These are phyloP conservation scores for Peromyscus polionotus DNA, from an alignment of 2,113 vertebrate genomes.

Conservation along the genomic window DNA sequence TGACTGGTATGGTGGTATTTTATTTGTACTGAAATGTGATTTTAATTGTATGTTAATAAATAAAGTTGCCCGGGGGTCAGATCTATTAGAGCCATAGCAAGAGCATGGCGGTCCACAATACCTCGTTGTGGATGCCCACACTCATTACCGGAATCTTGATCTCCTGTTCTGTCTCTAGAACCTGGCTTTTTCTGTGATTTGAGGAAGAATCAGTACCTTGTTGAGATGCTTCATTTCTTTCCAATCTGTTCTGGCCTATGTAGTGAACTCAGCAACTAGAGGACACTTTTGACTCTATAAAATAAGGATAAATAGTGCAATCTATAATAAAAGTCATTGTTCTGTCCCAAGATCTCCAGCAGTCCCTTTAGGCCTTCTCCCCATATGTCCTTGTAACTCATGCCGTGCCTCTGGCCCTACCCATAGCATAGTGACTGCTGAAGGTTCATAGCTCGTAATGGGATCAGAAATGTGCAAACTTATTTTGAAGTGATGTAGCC, in stretches of 20 bases:
- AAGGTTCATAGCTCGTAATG: not conserved
- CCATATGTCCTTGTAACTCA: not conserved
- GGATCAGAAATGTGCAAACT: not conserved
- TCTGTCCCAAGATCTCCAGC: not conserved
- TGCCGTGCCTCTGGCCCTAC: not conserved
- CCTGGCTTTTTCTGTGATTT: not conserved
- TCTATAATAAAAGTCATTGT: not conserved
- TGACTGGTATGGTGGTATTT: too few species aligned
- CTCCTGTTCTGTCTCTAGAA: not conserved
- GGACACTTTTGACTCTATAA: not conserved
- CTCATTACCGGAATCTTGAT: not conserved
- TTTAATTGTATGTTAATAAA: too few species aligned
- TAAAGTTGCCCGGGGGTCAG: too few species aligned
- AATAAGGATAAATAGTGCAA: not conserved
- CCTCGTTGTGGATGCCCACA: not conserved
- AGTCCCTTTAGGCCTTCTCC: too few species aligned
- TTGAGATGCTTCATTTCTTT: not conserved
- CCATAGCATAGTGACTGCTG: fast-evolving
- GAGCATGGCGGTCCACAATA: too few species aligned
- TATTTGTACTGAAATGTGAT: too few species aligned
- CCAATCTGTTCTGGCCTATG: not conserved
- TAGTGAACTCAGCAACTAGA: not conserved
- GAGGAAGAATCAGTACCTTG: not conserved
- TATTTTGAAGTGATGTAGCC: not conserved
- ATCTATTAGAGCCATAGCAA: too few species aligned